A percentile compares a stretch with the other conserved stretches of the same genome.
phyloP scores from a whole-genome alignment of 2,797 vertebrate genomes.

The Peromyscus aztecus region DNA sequence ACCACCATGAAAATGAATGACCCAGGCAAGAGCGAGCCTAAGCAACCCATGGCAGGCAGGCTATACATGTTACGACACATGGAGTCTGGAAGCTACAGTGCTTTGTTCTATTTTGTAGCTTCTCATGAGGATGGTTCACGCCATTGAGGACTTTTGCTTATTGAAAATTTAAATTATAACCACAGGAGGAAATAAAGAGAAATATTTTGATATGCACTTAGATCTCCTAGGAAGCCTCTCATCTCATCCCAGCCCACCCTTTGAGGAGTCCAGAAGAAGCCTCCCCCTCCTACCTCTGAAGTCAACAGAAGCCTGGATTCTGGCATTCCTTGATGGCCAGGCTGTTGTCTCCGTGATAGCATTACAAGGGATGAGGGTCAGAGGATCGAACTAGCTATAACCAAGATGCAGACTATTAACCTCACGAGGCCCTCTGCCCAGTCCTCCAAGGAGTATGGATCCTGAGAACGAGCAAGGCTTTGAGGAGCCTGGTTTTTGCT shows the following conservation, averaged over 20 bases:
- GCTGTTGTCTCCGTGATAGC: background rate
- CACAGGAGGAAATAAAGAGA: background rate
- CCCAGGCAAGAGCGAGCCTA: background rate
- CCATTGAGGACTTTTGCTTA: background rate
- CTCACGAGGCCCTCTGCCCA: background rate
- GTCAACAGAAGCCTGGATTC: background rate
- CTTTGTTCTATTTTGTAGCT: slow-evolving; percentile 38
- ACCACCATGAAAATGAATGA: background rate
- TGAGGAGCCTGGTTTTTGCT: background rate
- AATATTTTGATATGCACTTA: slow-evolving; percentile 45
- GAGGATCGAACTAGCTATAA: background rate
- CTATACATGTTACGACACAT: background rate
- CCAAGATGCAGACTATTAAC: background rate
- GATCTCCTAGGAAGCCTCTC: background rate
- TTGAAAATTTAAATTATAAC: slow-evolving; percentile 22
- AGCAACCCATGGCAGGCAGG: background rate
- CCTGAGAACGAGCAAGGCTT: background rate
- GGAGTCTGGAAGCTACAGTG: background rate
- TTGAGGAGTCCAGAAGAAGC: background rate
- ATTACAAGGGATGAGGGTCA: background rate
- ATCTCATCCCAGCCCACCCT: background rate
- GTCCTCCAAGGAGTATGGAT: background rate
- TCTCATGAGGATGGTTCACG: background rate
- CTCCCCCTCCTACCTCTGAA: background rate
- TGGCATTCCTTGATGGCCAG: background rate